A percentile compares a stretch with the other conserved stretches of the same genome.
Evolutionary conservation across 2,888 invertebrate species (phyloP).

Genomic region (Quadroppia sp.): DNA sequence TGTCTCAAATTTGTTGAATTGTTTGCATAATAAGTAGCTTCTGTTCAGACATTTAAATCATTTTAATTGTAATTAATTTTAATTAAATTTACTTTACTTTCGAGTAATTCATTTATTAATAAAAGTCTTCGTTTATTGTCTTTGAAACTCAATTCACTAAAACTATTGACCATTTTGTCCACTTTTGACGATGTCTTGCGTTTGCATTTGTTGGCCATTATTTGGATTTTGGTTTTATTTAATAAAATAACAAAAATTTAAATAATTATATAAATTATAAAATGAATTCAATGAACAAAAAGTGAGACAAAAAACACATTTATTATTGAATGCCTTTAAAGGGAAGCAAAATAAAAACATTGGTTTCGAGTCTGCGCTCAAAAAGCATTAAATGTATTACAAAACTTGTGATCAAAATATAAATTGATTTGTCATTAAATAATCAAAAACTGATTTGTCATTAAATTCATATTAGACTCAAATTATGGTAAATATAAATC

Average conservation of each 20-base stretch:
- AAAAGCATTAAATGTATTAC: not conserved
- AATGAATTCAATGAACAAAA: not conserved
- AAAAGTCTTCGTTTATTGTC: constrained; percentile 10
- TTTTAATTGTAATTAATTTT: not conserved
- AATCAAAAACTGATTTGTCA: too few relatives aligned
- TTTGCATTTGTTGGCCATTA: not conserved
- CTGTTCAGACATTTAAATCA: not conserved
- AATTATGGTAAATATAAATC: too few relatives aligned
- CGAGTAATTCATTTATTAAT: not conserved
- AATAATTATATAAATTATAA: not conserved
- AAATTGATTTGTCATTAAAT: too few relatives aligned
- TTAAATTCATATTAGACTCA: too few relatives aligned
- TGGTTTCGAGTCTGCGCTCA: not conserved
- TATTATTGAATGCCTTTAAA: not conserved
- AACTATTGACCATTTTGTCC: not conserved
- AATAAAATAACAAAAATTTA: not conserved
- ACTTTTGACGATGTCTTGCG: not conserved
- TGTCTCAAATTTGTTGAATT: constrained; percentile 8
- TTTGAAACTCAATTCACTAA: constrained; percentile 11
- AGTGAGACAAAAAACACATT: not conserved
- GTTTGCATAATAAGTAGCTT: constrained; percentile 30
- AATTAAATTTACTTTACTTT: not conserved
- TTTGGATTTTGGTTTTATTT: not conserved
- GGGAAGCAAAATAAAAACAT: constrained; percentile 1
- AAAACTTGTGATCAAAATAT: not conserved